Evolutionary conservation across 2,113 vertebrate genomes (phyloP), one percentile per base, ranked within the genome.

Genomic region (Bujurquina vittata): DNA sequence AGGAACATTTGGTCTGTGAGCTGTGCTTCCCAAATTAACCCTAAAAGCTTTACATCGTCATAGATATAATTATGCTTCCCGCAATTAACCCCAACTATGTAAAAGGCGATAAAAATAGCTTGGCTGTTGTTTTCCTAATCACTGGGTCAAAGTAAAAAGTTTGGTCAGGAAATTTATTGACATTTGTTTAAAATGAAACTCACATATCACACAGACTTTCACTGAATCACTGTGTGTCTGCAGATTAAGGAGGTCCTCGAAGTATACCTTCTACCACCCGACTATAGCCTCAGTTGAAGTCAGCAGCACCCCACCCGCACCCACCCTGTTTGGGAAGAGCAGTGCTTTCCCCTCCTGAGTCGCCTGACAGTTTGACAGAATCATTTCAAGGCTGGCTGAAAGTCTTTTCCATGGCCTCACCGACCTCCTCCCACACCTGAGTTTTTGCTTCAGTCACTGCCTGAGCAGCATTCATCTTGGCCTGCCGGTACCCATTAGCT

Each of bases 11-110:
- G 92, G 75, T 31, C 75, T 6, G 58, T 91, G 88, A 91, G 82
- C 55, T 84, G 77, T 40, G 88, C 65, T 83, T 90, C 84, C 75
- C 69, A 75, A 93, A 93, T 92, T 91, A 93, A 91, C 92, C 82
- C 46, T 79, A 35, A 81, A 83, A 85, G 75, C 81, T 89, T 89
- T 67, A 82, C 91, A 89, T 57, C 79, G 74, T 75, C 79, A 5
- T 15, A 75, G 87, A 91, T 91, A 89, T 88, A 89, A 85, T 92
- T 88, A 91, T 59, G 57, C 67, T 77, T 61, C 63, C 81, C 11
- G 22, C 75, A 84, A 85, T 90, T 83, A 87, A 31, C 56, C 81
- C 75, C 43, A 35, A 52, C 83, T 79, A 58, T 81, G 80, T 84
- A 81, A 88, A 67, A 75, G 62, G 23, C 17, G 26, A 75, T 60